Evolutionary conservation across 2,113 vertebrate species (phyloP).

Genomic region (Mola mola): DNA sequence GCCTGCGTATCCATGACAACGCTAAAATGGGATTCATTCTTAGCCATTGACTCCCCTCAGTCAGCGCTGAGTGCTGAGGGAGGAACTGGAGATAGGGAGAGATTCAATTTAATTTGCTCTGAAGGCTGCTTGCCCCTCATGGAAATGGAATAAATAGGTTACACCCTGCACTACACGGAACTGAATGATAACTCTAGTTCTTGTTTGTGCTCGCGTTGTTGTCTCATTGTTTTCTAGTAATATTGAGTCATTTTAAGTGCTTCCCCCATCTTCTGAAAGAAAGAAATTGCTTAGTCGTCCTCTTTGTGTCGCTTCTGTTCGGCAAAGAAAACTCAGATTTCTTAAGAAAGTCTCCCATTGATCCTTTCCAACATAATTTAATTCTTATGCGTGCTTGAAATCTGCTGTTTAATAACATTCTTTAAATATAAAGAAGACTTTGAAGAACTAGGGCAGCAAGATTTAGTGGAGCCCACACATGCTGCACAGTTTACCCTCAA

Average conservation of each 20-base stretch:
- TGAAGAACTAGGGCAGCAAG: background rate
- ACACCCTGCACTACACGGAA: slow-evolving; percentile 39
- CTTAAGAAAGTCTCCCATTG: background rate
- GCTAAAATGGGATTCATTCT: slow-evolving; percentile 66
- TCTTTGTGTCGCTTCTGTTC: slow-evolving; percentile 5
- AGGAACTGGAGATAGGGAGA: slow-evolving; percentile 71
- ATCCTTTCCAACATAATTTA: slow-evolving; percentile 1
- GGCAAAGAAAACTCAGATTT: slow-evolving; percentile 1
- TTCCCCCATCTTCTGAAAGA: slow-evolving; percentile 9
- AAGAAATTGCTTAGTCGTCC: background rate
- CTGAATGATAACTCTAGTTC: slow-evolving; percentile 16
- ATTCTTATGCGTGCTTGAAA: slow-evolving; percentile 9
- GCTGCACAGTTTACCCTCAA: slow-evolving; percentile 16
- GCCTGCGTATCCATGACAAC: slow-evolving; percentile 80
- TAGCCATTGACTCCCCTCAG: slow-evolving; percentile 72
- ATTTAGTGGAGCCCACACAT: slow-evolving; percentile 34
- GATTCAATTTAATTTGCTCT: slow-evolving; percentile 72
- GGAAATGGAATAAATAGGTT: slow-evolving; percentile 72
- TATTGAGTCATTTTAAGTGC: slow-evolving; percentile 23
- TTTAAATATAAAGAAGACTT: slow-evolving; percentile 3
- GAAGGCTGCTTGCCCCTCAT: slow-evolving; percentile 62
- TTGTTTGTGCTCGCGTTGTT: background rate
- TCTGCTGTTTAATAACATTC: slow-evolving; percentile 6
- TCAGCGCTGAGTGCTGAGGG: slow-evolving; percentile 63
- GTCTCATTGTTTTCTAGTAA: background rate